These are phyloP conservation scores for Synanthedon myopaeformis DNA, from an alignment of 2,888 invertebrate genomes.

Conservation along the genomic window DNA sequence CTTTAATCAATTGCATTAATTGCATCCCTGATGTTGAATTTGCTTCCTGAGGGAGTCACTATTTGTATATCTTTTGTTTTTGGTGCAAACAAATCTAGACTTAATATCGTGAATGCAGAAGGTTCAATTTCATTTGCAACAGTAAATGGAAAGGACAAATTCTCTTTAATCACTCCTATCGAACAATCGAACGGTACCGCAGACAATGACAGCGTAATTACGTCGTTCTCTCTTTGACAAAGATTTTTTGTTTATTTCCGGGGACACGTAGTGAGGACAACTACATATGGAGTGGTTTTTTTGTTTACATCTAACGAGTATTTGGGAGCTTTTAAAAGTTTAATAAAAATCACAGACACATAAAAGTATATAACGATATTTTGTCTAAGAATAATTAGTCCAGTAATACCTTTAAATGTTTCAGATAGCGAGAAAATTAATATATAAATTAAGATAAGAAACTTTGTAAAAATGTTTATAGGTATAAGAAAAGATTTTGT, in stretches of 20 bases:
- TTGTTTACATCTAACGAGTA: too few species aligned
- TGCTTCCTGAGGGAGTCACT: not conserved
- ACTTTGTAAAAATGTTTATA: too few species aligned
- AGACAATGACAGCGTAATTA: constrained; percentile 44
- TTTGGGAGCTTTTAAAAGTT: too few species aligned
- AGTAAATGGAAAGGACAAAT: constrained; percentile 22
- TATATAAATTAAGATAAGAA: too few species aligned
- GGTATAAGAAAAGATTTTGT: too few species aligned
- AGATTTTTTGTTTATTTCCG: constrained; percentile 13
- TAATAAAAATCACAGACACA: too few species aligned
- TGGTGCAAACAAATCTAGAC: not conserved
- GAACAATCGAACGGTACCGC: constrained; percentile 34
- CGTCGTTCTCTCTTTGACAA: constrained; percentile 28
- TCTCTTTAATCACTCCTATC: constrained; percentile 42
- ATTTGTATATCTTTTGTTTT: not conserved
- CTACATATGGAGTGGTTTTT: too few species aligned
- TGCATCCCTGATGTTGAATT: not conserved
- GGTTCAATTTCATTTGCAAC: not conserved
- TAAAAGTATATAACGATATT: too few species aligned
- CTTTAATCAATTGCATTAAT: constrained; percentile 28
- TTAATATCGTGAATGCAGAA: not conserved
- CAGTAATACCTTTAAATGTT: too few species aligned
- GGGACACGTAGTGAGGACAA: not conserved
- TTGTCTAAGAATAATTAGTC: too few species aligned
- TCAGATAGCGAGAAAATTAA: too few species aligned